These are phyloP conservation scores for Danio aesculapii DNA, from an alignment of 2,797 vertebrate species.

Conservation along the genomic window DNA sequence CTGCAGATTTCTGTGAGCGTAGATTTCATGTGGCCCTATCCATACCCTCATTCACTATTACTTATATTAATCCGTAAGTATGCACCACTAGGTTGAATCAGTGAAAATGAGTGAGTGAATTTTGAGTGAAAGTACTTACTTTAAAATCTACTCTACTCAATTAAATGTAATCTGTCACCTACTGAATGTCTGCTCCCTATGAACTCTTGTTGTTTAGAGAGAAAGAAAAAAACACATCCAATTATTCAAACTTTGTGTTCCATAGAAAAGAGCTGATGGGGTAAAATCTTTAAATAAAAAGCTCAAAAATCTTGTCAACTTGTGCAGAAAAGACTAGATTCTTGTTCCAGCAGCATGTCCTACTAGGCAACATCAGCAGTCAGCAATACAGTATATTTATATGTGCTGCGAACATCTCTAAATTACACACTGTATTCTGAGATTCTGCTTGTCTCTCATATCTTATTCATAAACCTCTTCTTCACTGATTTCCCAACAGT, in stretches of 20 bases:
- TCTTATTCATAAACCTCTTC: constrained; percentile 40
- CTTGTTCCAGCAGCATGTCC: not conserved
- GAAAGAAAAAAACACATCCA: not conserved
- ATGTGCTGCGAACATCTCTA: not conserved
- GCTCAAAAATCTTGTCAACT: not conserved
- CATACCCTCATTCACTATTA: too few relatives aligned
- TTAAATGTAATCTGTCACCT: too few relatives aligned
- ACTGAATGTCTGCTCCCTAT: too few relatives aligned
- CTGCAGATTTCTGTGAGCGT: too few relatives aligned
- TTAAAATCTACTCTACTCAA: too few relatives aligned
- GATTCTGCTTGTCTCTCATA: constrained; percentile 6
- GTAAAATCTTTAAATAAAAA: not conserved
- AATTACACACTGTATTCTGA: constrained; percentile 16
- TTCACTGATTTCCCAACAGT: constrained; percentile 35
- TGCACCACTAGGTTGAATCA: too few relatives aligned
- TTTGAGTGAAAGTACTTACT: too few relatives aligned
- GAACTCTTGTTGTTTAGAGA: not conserved
- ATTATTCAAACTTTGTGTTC: not conserved
- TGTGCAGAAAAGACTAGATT: not conserved
- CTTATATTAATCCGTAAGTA: too few relatives aligned
- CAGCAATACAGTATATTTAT: constrained; percentile 2
- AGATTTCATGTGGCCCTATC: too few relatives aligned
- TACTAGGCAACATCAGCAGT: constrained; percentile 16
- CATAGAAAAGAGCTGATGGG: not conserved
- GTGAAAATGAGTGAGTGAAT: too few relatives aligned